Conservation (phyloP, 1,140 invertebrate genomes). For the Zaprionus vittiger region DNA sequence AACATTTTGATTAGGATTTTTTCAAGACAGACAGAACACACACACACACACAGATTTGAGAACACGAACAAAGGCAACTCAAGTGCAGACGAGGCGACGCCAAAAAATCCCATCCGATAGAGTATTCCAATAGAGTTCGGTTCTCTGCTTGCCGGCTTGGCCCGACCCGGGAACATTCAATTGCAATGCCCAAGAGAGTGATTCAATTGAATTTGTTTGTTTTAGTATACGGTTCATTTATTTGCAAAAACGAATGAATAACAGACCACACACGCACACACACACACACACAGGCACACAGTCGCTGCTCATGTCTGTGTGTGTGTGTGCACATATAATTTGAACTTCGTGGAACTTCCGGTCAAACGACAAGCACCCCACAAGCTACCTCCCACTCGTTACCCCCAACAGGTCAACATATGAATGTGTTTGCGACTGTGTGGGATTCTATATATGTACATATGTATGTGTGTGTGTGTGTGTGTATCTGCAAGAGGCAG, state of each 20-base stretch:
- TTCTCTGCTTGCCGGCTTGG: slow-evolving; percentile 22
- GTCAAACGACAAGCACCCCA: slow-evolving; percentile 60
- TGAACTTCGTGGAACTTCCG: slow-evolving; percentile 79
- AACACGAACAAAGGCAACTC: slow-evolving; percentile 24
- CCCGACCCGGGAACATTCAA: slow-evolving; percentile 62
- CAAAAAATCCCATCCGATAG: slow-evolving; percentile 39
- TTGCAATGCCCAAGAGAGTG: slow-evolving; percentile 82
- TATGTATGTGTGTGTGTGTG: background rate
- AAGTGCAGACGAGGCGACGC: slow-evolving; percentile 41
- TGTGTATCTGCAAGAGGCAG: slow-evolving; percentile 8
- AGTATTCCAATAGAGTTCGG: slow-evolving; percentile 34
- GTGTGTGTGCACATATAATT: slow-evolving; percentile 59
- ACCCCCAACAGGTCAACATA: slow-evolving; percentile 5
- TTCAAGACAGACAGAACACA: slow-evolving; percentile 11
- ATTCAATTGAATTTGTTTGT: slow-evolving; percentile 83
- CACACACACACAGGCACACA: background rate
- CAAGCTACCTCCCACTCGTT: background rate
- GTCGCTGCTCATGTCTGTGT: slow-evolving; percentile 9
- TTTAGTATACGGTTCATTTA: slow-evolving; percentile 81
- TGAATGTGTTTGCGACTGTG: background rate
- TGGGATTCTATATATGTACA: background rate
- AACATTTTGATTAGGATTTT: slow-evolving; percentile 81
- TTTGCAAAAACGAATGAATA: slow-evolving; percentile 80
- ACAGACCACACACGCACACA: slow-evolving; percentile 44
- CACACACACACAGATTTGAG: slow-evolving; percentile 1